Base-by-base conservation (phyloP, 2,888 invertebrate species). In the Pterostichus niger region DNA sequence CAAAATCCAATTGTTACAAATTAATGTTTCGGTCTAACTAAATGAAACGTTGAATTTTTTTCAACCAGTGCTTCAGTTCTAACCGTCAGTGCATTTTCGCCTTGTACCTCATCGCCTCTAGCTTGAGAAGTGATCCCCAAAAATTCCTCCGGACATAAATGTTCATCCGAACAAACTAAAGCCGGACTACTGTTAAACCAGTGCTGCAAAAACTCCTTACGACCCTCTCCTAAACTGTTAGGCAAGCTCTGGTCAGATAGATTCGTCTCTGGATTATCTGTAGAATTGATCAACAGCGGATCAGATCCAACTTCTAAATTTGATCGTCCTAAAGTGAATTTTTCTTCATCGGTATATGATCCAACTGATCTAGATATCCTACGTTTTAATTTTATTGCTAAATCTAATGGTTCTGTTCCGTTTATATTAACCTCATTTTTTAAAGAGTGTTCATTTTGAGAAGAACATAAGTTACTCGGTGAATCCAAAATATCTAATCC, bases 41-140 rank as follows among this genome's bases (percentile, higher is more conserved):
- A 87, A 87, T 90, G 89, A 85, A 90, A 88, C 83, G 89, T 90
- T 40, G 88, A 88, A 54, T 86, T 88, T 61, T 64, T 40, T 61
- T 83, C 77, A 71, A 89, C 85, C 84, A 90, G 86, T 44, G 89
- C 89, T 82, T 90, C 88, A n/a, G 90, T 89, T 68, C 90, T 86
- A 15, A 87, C 86, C 33, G 88, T 89, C 54, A 90, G 84, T 24
- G 88, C 88, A 85, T 85, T 87, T 6, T 85, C 84, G 10, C 81
- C 82, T 24, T 84, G 84, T 78, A 84, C 81, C 84, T 84, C 24
- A 85, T 85, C 81, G 76, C 75, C 46, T 84, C 83, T 46, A 6
- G 71, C 77, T 71, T 64, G 31, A 9, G 54, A 84, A 6, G 86
- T 85, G 2, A 85, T 84, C 31, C 86, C 87, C 17, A 87, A 84